Evolutionary conservation across 2,888 invertebrate species (phyloP).

Genomic region (Platynereis dumerilii): DNA sequence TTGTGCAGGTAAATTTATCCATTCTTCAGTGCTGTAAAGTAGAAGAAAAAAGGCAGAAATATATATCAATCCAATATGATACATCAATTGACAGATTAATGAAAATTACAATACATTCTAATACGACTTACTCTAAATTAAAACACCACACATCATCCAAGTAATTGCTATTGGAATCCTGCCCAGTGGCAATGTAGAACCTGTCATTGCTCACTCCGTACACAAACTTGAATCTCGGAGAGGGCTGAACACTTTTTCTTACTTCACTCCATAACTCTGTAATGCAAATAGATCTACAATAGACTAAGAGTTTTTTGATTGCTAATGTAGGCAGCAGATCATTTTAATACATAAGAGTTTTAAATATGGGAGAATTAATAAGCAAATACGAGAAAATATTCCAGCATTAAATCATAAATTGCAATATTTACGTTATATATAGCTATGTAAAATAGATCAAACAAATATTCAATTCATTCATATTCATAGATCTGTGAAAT

Average conservation of each 20-base stretch:
- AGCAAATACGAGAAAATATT: not conserved
- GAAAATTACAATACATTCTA: not conserved
- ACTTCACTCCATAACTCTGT: not conserved
- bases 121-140: conserved; percentile 22
- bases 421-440: too few species aligned
- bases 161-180: conserved; percentile 28
- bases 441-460: too few species aligned
- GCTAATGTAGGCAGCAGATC: not conserved
- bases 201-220: conserved; percentile 36
- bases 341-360: not conserved
- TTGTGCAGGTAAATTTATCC: conserved; percentile 36
- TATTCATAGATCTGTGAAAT: too few species aligned
- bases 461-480: too few species aligned
- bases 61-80: not conserved
- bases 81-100: not conserved
- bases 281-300: not conserved
- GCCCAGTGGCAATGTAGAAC: conserved; percentile 41
- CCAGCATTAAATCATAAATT: not conserved
- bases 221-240: conserved; percentile 36
- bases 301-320: not conserved
- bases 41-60: not conserved
- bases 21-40: conserved; percentile 33
- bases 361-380: not conserved
- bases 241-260: not conserved
- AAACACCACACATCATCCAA: conserved; percentile 42